Base-by-base conservation (phyloP, 2,797 vertebrate species). In the Sebastes itinus region DNA sequence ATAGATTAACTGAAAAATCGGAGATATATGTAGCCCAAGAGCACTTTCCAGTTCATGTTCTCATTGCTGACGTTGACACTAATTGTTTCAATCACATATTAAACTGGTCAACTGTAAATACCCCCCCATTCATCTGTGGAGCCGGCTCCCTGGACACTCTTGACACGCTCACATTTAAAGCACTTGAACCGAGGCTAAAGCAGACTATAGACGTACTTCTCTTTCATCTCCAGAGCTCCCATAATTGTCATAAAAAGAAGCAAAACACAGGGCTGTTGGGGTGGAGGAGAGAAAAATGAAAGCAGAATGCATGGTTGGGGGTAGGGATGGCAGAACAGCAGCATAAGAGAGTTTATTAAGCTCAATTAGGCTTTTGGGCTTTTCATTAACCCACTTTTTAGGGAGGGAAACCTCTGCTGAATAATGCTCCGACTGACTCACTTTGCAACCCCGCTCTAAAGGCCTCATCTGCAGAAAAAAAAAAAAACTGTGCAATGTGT, bases 311-410 rank as follows among this genome's bases (percentile, higher is more conserved):
- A 88, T 90, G 84, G 79, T 90, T 89, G 85, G 84, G 82, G 79
- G 87, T 78, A 75, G 81, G 67, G 75, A 72, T 66, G 65, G 84
- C 78, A 91, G 87, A 88, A 90, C 87, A 87, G 87, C 82, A 78
- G 85, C 88, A 93, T 90, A 89, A 89, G 88, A 92, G 87, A 87
- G 81, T 91, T 89, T 92, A 94, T 93, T 93, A 92, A 89, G 92
- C 90, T 91, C 95, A 95, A 95, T 95, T 94, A 95, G 91, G 90
- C 93, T 93, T 94, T 92, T 92, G 94, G 93, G 95, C 92, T 95
- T 95, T 96, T 95, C 93, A 95, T 96, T 95, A 96, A 94, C 94
- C 94, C 92, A 95, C 89, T 95, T 95, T 94, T 94, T 92, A 83
- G 85, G 88, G 83, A 90, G 92, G 94, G 89, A 93, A 95, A 92